Conservation (phyloP, 1,140 invertebrate species). For the Listronotus oregonensis region DNA sequence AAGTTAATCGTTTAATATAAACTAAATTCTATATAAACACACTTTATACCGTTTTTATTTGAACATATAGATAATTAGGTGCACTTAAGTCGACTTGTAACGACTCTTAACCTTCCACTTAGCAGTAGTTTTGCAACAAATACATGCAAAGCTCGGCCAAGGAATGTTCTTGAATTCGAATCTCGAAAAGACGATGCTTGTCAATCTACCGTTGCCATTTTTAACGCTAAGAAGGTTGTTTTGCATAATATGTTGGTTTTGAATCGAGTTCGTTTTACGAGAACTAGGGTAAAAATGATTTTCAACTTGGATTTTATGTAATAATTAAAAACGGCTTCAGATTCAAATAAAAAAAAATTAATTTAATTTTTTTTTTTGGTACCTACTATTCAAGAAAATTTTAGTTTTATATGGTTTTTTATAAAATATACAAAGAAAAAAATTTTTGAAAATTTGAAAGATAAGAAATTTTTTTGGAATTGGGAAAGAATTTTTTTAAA, state of each 20-base stretch:
- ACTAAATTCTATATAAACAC: neutral
- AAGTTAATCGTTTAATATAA: too few species aligned
- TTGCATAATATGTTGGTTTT: slow-evolving; percentile 22
- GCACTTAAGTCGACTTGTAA: slow-evolving; percentile 32
- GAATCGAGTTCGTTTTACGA: neutral
- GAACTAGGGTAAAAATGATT: neutral
- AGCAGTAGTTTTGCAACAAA: slow-evolving; percentile 29
- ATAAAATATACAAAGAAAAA: too few species aligned
- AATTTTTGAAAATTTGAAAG: too few species aligned
- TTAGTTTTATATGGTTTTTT: too few species aligned
- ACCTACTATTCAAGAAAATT: too few species aligned
- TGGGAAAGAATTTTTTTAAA: too few species aligned
- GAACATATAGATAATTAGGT: slow-evolving; percentile 28
- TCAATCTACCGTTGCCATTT: slow-evolving; percentile 30
- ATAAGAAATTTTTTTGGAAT: too few species aligned
- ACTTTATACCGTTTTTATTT: slow-evolving; percentile 14
- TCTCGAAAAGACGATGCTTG: slow-evolving; percentile 29
- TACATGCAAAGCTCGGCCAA: slow-evolving; percentile 26
- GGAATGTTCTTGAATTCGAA: slow-evolving; percentile 31
- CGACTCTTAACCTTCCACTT: slow-evolving; percentile 31
- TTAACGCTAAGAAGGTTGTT: slow-evolving; percentile 17
- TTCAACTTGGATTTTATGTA: too few species aligned
- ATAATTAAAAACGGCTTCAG: too few species aligned
- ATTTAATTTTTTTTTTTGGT: too few species aligned
- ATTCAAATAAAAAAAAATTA: too few species aligned